phyloP scores from a whole-genome alignment of 2,113 vertebrate genomes.

The Poeciliopsis turrubarensis region DNA sequence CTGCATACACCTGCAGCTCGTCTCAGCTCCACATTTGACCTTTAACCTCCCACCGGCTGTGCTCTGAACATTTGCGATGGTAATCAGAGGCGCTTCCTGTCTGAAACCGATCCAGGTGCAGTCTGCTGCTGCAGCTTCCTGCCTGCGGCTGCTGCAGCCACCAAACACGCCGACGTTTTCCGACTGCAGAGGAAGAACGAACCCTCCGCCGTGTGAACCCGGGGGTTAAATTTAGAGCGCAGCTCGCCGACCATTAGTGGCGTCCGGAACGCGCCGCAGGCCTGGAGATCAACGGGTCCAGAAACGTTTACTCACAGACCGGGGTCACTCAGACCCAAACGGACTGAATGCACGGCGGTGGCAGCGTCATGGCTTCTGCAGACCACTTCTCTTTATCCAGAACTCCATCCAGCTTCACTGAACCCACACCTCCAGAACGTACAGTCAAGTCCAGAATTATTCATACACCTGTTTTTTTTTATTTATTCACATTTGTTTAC shows the following conservation, averaged over 20 bases:
- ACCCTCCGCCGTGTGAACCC: background rate
- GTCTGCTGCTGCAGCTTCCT: slow-evolving; percentile 43
- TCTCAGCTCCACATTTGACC: background rate
- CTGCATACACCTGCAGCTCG: too few relatives aligned
- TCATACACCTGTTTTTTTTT: background rate
- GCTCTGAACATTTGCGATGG: background rate
- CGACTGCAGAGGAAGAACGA: background rate
- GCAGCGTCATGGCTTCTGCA: background rate
- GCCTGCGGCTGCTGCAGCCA: slow-evolving; percentile 33
- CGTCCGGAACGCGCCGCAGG: too few relatives aligned
- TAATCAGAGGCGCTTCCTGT: background rate
- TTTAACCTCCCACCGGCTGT: background rate
- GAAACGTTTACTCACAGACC: too few relatives aligned
- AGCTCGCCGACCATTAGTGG: background rate
- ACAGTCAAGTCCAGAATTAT: background rate
- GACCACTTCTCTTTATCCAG: background rate
- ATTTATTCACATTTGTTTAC: too few relatives aligned
- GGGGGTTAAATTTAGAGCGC: slow-evolving; percentile 25
- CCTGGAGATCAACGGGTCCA: too few relatives aligned
- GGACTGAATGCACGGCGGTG: too few relatives aligned
- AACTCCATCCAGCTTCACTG: background rate
- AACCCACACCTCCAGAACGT: background rate
- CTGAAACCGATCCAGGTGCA: background rate
- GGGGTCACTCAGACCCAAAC: too few relatives aligned
- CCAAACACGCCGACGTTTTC: slow-evolving; percentile 37